phyloP scores from a whole-genome alignment of 2,113 vertebrate species.

The Steatornis caripensis region DNA sequence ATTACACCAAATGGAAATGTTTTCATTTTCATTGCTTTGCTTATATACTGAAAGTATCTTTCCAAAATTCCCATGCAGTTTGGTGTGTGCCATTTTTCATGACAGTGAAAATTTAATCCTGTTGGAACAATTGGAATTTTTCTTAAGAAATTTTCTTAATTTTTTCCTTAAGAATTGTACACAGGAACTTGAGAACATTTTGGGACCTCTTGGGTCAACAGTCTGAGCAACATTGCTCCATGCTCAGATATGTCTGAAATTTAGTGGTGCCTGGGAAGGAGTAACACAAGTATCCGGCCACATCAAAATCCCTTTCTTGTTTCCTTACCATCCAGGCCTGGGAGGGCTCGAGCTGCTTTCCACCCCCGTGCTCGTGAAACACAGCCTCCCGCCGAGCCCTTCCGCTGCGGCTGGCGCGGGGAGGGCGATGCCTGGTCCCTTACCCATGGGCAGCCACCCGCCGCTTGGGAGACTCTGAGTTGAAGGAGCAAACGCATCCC shows the following conservation, averaged over 20 bases:
- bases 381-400: neutral
- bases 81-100: neutral
- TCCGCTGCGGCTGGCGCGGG: neutral
- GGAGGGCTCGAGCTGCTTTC: neutral
- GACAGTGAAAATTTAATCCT: neutral
- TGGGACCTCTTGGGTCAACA: neutral
- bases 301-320: neutral
- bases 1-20: neutral
- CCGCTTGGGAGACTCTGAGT: fast-evolving
- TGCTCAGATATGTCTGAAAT: neutral
- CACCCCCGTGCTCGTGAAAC: fast-evolving
- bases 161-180: neutral
- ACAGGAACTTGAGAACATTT: neutral
- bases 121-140: neutral
- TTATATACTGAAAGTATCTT: neutral
- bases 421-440: neutral
- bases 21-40: neutral
- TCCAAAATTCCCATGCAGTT: neutral
- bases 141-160: too few species aligned
- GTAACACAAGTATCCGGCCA: neutral
- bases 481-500: neutral
- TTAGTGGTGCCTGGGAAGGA: neutral
- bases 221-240: neutral
- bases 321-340: neutral
- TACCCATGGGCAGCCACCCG: neutral